A percentile compares a stretch with the other conserved stretches of the same genome.
Evolutionary conservation across 2,113 vertebrate species (phyloP).

Genomic region (Phalacrocorax pelagicus): DNA sequence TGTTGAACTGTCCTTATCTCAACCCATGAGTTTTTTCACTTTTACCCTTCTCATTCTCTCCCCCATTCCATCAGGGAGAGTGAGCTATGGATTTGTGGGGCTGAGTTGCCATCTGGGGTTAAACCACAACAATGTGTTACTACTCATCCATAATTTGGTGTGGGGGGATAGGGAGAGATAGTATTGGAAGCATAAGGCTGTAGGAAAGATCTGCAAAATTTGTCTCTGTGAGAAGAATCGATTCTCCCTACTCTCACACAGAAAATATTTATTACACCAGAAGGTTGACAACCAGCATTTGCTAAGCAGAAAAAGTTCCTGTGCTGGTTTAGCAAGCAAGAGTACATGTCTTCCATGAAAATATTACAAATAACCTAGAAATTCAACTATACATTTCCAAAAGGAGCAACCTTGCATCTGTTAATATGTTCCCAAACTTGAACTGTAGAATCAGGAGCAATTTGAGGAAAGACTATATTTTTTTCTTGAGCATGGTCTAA

Average conservation of each 20-base stretch:
- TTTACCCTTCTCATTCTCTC: too few relatives aligned
- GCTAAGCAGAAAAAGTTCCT: neutral
- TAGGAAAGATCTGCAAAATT: neutral
- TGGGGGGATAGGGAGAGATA: accelerated
- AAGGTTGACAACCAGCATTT: neutral
- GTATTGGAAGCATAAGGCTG: neutral
- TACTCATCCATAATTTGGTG: neutral
- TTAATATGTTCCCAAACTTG: neutral
- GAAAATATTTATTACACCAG: neutral
- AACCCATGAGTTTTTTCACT: too few relatives aligned
- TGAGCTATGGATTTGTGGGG: too few relatives aligned
- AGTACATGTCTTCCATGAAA: neutral
- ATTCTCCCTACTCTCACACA: neutral
- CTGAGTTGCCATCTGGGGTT: too few relatives aligned
- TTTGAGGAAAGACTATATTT: neutral
- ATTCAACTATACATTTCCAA: neutral
- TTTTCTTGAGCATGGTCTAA: neutral
- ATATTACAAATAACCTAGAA: neutral
- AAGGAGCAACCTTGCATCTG: neutral
- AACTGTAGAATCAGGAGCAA: neutral
- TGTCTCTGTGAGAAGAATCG: neutral
- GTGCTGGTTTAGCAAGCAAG: neutral
- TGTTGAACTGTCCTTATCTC: too few relatives aligned
- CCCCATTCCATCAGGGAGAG: too few relatives aligned
- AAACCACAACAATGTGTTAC: neutral